phyloP scores from a whole-genome alignment of 2,113 vertebrate genomes.

The Calyptommatus sinebrachiatus region DNA sequence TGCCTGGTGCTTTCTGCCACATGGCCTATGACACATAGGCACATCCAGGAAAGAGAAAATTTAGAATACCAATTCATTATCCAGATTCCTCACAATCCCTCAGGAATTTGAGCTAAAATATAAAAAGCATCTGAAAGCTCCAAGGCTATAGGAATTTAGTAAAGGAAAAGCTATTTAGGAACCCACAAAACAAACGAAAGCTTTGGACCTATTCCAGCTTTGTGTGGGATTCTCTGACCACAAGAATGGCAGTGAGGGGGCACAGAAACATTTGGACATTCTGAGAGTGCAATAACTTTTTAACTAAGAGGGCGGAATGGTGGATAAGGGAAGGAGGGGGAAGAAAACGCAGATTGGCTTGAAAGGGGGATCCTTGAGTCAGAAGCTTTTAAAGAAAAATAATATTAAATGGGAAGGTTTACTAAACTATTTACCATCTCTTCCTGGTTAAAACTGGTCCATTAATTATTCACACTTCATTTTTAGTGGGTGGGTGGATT shows the following conservation, averaged over 20 bases:
- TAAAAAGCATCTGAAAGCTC: not conserved
- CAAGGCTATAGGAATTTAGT: not conserved
- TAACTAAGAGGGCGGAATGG: not conserved
- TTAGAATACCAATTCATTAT: not conserved
- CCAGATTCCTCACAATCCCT: conserved; percentile 5
- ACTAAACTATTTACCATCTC: not conserved
- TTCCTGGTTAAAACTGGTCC: not conserved
- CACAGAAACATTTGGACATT: conserved; percentile 10
- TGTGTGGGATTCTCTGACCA: not conserved
- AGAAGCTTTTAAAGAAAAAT: conserved; percentile 6
- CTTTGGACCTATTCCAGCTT: conserved; percentile 2
- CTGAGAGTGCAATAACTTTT: not conserved
- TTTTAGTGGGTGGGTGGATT: too few species aligned
- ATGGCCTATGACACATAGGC: not conserved
- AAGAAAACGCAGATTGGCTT: conserved; percentile 13
- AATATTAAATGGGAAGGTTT: not conserved
- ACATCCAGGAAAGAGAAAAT: not conserved
- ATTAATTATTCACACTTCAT: too few species aligned
- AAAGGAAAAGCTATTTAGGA: conserved; percentile 19
- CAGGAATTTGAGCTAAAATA: not conserved
- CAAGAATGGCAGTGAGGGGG: conserved; percentile 14
- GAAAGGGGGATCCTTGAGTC: conserved; percentile 10
- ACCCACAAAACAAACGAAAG: not conserved
- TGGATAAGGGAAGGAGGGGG: not conserved
- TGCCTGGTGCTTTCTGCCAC: not conserved